Percentiles rank a stretch among this genome's conserved stretches.
These are phyloP conservation scores for Antedon bifida DNA, from an alignment of 35 echinoderm and acorn worm genomes.

Conservation along the genomic window DNA sequence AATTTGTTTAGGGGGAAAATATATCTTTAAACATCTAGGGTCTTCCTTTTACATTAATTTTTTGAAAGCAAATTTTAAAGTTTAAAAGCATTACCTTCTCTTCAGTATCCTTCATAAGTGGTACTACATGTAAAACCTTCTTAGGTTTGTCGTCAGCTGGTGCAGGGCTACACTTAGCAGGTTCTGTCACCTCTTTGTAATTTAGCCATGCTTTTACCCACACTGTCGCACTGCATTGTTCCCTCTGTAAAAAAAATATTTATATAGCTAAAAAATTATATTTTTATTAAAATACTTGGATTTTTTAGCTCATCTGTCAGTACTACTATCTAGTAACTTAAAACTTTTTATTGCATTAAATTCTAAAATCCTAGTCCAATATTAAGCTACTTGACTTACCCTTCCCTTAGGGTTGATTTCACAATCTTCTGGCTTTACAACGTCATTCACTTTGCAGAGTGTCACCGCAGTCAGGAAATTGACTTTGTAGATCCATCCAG, in stretches of 20 bases:
- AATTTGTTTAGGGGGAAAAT: too few species aligned
- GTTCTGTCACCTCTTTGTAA: neutral
- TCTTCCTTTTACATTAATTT: too few species aligned
- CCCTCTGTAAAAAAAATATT: neutral
- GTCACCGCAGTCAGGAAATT: constrained; percentile 9
- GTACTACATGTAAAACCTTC: neutral
- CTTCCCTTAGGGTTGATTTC: constrained; percentile 9
- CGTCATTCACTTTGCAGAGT: constrained; percentile 8
- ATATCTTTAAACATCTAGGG: too few species aligned
- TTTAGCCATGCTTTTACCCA: neutral
- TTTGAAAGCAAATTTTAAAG: too few species aligned
- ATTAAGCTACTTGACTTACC: constrained; percentile 7
- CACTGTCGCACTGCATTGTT: neutral
- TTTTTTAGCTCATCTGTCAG: neutral
- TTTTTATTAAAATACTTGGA: neutral
- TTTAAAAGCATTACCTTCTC: neutral
- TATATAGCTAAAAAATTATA: neutral
- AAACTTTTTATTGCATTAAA: too few species aligned
- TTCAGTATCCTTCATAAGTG: constrained; percentile 1
- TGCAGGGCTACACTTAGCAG: neutral
- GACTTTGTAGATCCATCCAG: constrained; percentile 9
- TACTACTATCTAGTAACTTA: too few species aligned
- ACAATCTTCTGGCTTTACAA: constrained; percentile 10
- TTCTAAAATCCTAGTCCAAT: too few species aligned
- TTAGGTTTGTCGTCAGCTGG: neutral